These are phyloP conservation scores for Cairina moschata DNA, from an alignment of 2,113 vertebrate species.

Conservation along the genomic window DNA sequence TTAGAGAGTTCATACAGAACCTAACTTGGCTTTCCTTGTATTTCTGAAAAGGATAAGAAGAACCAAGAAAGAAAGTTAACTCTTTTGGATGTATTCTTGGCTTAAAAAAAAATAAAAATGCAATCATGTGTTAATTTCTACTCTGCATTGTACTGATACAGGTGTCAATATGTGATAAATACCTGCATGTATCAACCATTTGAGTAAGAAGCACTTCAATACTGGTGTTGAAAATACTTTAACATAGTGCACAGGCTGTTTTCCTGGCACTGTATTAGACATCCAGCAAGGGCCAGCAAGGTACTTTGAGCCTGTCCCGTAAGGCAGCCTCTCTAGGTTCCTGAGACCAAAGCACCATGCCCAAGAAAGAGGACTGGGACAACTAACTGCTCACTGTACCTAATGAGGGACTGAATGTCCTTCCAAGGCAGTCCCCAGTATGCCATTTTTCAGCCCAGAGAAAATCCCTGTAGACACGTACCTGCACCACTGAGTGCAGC, in stretches of 20 bases:
- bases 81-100: background rate
- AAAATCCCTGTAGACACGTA: background rate
- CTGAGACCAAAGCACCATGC: background rate
- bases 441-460: background rate
- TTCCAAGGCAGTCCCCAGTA: background rate
- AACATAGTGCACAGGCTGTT: background rate
- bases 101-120: background rate
- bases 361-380: background rate
- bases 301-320: background rate
- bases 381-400: rapidly evolving
- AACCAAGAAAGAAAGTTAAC: background rate
- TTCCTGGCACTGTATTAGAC: background rate
- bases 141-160: rapidly evolving
- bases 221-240: background rate
- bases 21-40: background rate
- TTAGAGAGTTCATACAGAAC: background rate
- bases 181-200: background rate
- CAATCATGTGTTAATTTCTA: background rate
- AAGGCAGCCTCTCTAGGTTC: background rate
- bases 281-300: background rate
- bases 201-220: background rate
- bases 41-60: background rate
- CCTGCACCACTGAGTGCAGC: background rate
- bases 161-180: too few relatives aligned
- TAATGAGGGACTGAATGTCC: background rate